Percentiles rank a stretch among this genome's conserved stretches.
Evolutionary conservation across 2,797 vertebrate genomes (phyloP).

Genomic region (Neomorphus geoffroyi): DNA sequence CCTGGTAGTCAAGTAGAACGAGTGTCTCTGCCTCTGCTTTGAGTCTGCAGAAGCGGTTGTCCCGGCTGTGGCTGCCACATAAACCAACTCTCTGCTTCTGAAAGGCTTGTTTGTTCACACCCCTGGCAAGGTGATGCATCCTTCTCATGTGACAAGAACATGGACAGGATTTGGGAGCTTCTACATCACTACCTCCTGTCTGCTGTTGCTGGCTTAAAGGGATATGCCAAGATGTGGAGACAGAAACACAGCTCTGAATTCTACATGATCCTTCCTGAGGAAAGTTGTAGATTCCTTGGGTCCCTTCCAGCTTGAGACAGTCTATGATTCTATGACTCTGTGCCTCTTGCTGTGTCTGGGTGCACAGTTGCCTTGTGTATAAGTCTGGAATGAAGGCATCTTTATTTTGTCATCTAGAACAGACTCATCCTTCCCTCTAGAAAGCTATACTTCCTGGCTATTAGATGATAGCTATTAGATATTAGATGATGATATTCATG

Average conservation of each 20-base stretch:
- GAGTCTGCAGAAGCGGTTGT: not conserved
- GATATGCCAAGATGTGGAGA: accelerated
- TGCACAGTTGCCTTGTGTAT: not conserved
- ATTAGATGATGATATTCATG: too few relatives aligned
- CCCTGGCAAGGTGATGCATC: not conserved
- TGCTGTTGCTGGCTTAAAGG: not conserved
- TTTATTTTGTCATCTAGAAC: not conserved
- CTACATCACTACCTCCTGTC: not conserved
- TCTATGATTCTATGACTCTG: too few relatives aligned
- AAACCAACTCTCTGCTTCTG: not conserved
- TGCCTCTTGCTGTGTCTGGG: not conserved
- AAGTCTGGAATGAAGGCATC: not conserved
- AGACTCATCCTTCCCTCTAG: not conserved
- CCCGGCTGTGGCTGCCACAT: not conserved
- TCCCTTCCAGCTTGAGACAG: too few relatives aligned
- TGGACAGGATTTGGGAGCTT: not conserved
- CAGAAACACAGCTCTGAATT: not conserved
- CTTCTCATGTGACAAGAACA: not conserved
- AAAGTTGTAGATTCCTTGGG: not conserved
- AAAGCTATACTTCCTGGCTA: not conserved
- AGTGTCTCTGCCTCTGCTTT: not conserved
- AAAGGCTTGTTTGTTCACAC: not conserved
- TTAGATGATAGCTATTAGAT: too few relatives aligned
- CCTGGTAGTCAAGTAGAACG: not conserved
- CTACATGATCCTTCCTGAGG: not conserved